Base-by-base conservation (phyloP, 2,888 invertebrate species). In the Coelopa pilipes region DNA sequence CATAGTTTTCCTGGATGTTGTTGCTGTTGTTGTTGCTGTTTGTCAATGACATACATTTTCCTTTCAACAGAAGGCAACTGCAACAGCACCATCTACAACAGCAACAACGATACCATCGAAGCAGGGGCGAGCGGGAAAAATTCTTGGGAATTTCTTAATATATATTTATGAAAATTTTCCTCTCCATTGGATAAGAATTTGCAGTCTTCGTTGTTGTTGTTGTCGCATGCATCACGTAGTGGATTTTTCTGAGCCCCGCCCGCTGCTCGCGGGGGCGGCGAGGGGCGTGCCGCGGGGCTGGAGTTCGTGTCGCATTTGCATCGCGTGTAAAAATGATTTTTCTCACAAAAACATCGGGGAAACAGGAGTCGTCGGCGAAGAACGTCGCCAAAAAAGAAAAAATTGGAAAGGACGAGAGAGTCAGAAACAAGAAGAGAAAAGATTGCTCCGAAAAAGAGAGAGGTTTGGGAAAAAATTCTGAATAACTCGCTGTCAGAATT, bases 281-380 rank as follows among this genome's bases (percentile, higher is more conserved):
- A 19, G 34, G 7, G 34, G 34, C 34, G 34, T 68, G 34, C 57
- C n/a, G 34, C 57, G 34, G 55, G 45, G 57, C 57, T 21, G 19
- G 7, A 12, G 46, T 63, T 45, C 45, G 34, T 24, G 66, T 66
- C 66, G 50, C 53, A 66, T 66, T 66, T 66, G 66, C 66, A 66
- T 70, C 70, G 70, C 59, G 60, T 70, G 69, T 70, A 60, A 70
- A 49, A 70, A 70, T 60, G 47, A 15, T 60, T 69, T 69, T 69
- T 69, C 46, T 55, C 21, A 55, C 17, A 47, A n/a, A 19, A n/a
- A n/a, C 9, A n/a, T n/a, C 5, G 11, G n/a, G 49, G 46, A 65
- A 47, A 21, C 17, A 19, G 13, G 12, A 62, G 11, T 24, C 62
- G 13, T 53, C 34, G 49, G n/a, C 47, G 12, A 66, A 46, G 49